Percentiles rank a stretch among this genome's conserved stretches.
These are phyloP conservation scores for Tetramorium alpestre DNA, from an alignment of 1,140 invertebrate species.

Conservation along the genomic window DNA sequence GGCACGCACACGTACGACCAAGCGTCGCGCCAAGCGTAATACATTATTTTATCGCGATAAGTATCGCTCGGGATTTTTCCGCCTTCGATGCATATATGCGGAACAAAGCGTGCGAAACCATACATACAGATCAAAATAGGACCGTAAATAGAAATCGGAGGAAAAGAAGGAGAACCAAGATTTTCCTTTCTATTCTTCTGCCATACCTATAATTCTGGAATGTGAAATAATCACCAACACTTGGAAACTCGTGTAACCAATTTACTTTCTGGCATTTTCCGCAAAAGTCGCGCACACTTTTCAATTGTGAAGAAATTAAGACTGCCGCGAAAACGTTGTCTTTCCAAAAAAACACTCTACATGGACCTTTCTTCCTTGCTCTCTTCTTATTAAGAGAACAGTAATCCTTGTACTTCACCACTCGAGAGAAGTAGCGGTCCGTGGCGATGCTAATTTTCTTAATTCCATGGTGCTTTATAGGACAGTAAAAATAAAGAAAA, in stretches of 20 bases:
- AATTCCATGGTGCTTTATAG: background rate
- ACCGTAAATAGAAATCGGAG: conserved; percentile 10
- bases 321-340: background rate
- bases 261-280: background rate
- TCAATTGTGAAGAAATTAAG: conserved; percentile 44
- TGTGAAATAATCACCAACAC: conserved; percentile 2
- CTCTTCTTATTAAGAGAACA: background rate
- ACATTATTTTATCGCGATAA: conserved; percentile 59
- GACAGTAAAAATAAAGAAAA: background rate
- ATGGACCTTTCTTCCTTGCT: background rate
- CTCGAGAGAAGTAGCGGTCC: background rate
- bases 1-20: background rate
- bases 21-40: conserved; percentile 14
- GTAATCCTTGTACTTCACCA: background rate
- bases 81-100: conserved; percentile 26
- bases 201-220: background rate
- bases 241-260: background rate
- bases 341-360: background rate
- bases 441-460: conserved; percentile 25
- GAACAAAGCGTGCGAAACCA: conserved; percentile 43
- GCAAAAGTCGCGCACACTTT: background rate
- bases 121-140: conserved; percentile 14
- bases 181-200: background rate
- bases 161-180: background rate
- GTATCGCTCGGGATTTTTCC: conserved; percentile 66